Evolutionary conservation across 23 tunicate species (phyloP).

Genomic region (Botrylloides violaceus): DNA sequence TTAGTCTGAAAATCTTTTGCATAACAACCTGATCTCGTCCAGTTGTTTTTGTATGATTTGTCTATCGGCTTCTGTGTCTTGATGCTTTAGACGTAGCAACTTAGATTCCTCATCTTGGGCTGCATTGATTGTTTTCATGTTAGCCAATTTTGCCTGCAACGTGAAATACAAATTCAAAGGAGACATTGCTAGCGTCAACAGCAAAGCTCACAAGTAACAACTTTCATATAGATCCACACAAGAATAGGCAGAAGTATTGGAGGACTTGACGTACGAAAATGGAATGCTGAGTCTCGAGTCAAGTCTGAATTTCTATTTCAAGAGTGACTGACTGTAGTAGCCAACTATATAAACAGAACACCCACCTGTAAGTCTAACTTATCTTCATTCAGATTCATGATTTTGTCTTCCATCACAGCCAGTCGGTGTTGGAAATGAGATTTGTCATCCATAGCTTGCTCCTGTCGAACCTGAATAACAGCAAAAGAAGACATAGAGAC

Average conservation of each 20-base stretch:
- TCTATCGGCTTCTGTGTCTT: conserved; percentile 71
- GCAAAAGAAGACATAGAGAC: not conserved
- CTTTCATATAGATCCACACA: no score
- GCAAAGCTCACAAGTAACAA: no score
- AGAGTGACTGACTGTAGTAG: no score
- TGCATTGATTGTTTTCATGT: conserved; percentile 54
- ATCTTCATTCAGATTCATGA: conserved; percentile 60
- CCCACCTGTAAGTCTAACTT: conserved; percentile 36
- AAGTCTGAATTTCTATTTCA: no score
- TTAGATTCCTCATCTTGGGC: conserved; percentile 65
- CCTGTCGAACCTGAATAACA: conserved; percentile 66
- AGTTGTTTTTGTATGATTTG: conserved; percentile 42
- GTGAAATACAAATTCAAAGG: not conserved
- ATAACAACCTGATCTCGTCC: conserved; percentile 45
- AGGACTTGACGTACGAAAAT: no score
- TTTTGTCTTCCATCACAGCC: conserved; percentile 50
- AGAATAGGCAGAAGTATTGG: no score
- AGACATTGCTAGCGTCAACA: no score
- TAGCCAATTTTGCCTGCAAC: conserved; percentile 60
- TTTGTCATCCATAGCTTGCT: conserved; percentile 64
- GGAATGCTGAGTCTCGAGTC: no score
- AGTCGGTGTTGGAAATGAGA: conserved; percentile 60
- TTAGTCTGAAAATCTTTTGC: no score
- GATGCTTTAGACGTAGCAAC: conserved; percentile 48
- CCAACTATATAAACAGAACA: no score